Conservation (phyloP, 2,113 vertebrate genomes). For the Ptilorrhoa leucosticta region DNA sequence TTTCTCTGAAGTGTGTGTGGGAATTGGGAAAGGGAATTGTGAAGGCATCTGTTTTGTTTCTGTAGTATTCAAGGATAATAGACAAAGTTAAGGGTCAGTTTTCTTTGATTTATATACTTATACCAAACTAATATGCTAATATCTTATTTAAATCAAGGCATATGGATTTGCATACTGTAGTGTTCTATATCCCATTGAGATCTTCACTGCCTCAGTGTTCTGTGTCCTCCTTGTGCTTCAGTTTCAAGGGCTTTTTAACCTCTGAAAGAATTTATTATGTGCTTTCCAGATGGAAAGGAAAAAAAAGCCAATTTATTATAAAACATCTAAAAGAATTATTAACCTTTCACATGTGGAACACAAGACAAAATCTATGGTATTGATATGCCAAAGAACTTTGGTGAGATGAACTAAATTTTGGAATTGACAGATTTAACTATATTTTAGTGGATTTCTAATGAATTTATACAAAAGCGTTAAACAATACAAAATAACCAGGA, state of each 20-base stretch:
- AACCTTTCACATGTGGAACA: neutral
- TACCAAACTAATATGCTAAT: neutral
- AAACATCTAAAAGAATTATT: neutral
- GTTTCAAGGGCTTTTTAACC: constrained; percentile 34
- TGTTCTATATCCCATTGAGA: neutral
- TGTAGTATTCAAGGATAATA: neutral
- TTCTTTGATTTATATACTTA: neutral
- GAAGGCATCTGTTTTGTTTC: neutral
- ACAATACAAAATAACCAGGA: neutral
- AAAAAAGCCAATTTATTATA: neutral
- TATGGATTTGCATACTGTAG: neutral
- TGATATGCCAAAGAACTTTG: neutral
- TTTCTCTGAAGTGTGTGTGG: neutral
- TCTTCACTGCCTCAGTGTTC: neutral
- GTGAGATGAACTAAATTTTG: neutral
- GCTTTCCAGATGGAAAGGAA: neutral
- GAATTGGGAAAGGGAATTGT: neutral
- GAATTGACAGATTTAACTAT: neutral
- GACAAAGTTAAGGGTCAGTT: neutral
- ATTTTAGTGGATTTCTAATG: neutral
- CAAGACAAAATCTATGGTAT: neutral
- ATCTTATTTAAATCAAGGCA: constrained; percentile 8
- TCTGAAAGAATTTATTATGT: constrained; percentile 45
- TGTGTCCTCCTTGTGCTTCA: neutral
- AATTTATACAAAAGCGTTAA: neutral